A percentile compares a stretch with the other conserved stretches of the same genome.
phyloP scores from a whole-genome alignment of 2,888 invertebrate genomes.

The Mamestra brassicae region DNA sequence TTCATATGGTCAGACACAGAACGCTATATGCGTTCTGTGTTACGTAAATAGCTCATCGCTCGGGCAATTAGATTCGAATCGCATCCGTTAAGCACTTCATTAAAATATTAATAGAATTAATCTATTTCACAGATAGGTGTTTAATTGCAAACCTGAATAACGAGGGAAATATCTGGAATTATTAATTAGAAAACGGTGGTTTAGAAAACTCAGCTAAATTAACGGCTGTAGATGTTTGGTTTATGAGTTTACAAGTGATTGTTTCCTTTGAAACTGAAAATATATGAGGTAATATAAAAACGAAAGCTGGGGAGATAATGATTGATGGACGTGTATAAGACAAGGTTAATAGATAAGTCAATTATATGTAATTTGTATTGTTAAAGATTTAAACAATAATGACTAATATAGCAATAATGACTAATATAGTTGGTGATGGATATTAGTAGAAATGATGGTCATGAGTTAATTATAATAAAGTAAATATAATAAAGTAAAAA shows the following conservation, averaged over 20 bases:
- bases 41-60: conserved; percentile 51
- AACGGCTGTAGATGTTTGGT: conserved; percentile 31
- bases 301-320: not conserved
- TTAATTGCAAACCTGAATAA: conserved; percentile 41
- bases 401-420: no score
- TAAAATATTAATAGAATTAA: conserved; percentile 61
- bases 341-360: not conserved
- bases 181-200: conserved; percentile 42
- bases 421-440: not conserved
- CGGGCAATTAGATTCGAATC: conserved; percentile 68
- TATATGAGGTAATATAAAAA: not conserved
- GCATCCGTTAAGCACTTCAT: conserved; percentile 71
- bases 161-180: conserved; percentile 39
- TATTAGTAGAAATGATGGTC: not conserved
- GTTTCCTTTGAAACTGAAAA: conserved; percentile 49
- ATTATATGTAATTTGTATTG: not conserved
- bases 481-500: not conserved
- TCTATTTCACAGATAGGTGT: conserved; percentile 38
- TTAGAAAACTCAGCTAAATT: conserved; percentile 45
- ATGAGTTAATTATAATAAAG: not conserved
- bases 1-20: conserved; percentile 48
- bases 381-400: no score
- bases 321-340: not conserved
- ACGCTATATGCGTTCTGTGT: conserved; percentile 33
- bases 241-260: conserved; percentile 29